phyloP scores from a whole-genome alignment of 2,113 vertebrate species.

The Percina caprodes region DNA sequence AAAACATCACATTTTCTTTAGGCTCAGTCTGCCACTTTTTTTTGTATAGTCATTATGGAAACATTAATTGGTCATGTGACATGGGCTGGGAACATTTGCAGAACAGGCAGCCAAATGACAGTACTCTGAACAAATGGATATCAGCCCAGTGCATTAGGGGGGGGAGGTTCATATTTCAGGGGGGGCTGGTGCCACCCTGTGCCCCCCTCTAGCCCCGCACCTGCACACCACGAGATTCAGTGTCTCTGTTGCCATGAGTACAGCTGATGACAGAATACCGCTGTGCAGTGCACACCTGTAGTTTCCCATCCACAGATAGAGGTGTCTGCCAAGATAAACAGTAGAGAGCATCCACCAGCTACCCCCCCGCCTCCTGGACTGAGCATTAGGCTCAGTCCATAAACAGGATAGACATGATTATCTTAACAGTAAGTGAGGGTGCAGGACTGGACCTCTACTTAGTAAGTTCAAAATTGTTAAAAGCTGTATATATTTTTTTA shows the following conservation, averaged over 20 bases:
- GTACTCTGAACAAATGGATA: no score
- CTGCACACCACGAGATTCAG: neutral
- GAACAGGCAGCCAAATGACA: no score
- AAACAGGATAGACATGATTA: neutral
- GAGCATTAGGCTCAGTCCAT: constrained; percentile 15
- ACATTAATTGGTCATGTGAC: no score
- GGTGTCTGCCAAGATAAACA: constrained; percentile 37
- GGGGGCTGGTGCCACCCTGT: no score
- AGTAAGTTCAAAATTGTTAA: constrained; percentile 7
- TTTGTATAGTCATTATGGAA: no score
- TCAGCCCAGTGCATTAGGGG: no score
- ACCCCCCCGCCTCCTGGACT: neutral
- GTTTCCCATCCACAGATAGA: constrained; percentile 33
- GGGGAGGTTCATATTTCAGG: no score
- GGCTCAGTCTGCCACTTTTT: no score
- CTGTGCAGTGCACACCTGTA: constrained; percentile 7
- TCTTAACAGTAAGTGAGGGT: neutral
- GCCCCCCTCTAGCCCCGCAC: no score
- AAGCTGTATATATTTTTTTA: neutral
- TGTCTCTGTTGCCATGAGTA: constrained; percentile 24
- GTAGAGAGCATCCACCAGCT: constrained; percentile 16
- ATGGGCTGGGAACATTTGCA: no score
- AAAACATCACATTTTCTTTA: no score
- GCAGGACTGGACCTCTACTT: neutral
- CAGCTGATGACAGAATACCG: constrained; percentile 15